Evolutionary conservation across 2,113 vertebrate species (phyloP).

Genomic region (Acanthochromis polyacanthus): DNA sequence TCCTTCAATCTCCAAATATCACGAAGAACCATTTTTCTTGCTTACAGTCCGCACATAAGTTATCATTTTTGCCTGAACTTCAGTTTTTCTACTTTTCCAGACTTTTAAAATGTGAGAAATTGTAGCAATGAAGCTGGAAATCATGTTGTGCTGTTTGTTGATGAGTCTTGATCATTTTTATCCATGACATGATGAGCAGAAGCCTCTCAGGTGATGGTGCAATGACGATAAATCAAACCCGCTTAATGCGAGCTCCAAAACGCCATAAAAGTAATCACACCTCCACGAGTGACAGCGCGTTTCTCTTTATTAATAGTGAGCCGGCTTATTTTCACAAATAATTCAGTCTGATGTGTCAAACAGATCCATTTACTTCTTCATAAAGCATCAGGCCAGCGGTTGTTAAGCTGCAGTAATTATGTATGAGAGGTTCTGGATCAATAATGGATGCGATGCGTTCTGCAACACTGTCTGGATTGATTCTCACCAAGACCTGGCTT

Average conservation of each 20-base stretch:
- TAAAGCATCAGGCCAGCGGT: conserved; percentile 56
- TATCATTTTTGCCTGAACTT: not conserved
- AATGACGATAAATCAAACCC: conserved; percentile 8
- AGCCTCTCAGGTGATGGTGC: conserved; percentile 20
- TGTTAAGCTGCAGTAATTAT: conserved; percentile 83
- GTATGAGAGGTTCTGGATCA: conserved; percentile 75
- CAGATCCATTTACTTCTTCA: conserved; percentile 68
- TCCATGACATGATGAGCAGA: conserved; percentile 14
- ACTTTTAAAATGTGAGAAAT: not conserved
- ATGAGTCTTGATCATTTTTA: conserved; percentile 25
- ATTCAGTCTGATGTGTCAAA: conserved; percentile 58
- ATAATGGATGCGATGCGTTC: conserved; percentile 74
- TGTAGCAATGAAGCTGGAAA: not conserved
- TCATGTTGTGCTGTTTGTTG: not conserved
- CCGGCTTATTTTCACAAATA: conserved; percentile 31
- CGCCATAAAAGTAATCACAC: conserved; percentile 28
- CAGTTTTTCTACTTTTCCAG: not conserved
- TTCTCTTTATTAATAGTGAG: conserved; percentile 40
- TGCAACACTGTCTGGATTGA: conserved; percentile 76
- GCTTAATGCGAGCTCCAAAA: conserved; percentile 7
- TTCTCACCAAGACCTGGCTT: conserved; percentile 60
- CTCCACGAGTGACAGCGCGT: conserved; percentile 44
- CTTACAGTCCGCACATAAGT: not conserved
- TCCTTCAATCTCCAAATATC: not conserved
- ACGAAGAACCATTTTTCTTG: not conserved